Evolutionary conservation across 2,888 invertebrate species (phyloP).

Genomic region (Hemistola chrysoprasaria): DNA sequence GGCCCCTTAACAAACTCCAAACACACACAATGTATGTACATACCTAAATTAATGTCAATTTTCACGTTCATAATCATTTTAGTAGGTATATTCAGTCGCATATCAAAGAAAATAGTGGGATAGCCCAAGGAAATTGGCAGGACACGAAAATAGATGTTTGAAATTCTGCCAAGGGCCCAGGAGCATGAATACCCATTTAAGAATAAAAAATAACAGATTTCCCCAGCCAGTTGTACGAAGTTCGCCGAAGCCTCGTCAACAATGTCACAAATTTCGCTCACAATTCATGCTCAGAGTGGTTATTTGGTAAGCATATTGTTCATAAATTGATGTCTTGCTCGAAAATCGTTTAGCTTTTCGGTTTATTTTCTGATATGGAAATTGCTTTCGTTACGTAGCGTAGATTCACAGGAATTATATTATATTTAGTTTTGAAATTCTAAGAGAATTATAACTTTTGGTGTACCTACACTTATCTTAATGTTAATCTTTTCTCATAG

Average conservation of each 20-base stretch:
- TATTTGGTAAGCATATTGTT: constrained; percentile 26
- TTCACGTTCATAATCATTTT: too few relatives aligned
- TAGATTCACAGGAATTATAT: too few relatives aligned
- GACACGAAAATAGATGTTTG: constrained; percentile 29
- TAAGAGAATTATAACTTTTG: too few relatives aligned
- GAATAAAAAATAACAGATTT: constrained; percentile 36
- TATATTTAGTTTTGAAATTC: too few relatives aligned
- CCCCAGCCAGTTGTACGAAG: constrained; percentile 28
- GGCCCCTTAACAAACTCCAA: too few relatives aligned
- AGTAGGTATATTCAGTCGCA: too few relatives aligned
- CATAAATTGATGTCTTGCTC: constrained; percentile 14
- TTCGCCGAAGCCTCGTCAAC: constrained; percentile 23
- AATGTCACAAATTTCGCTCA: constrained; percentile 26
- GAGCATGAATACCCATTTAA: constrained; percentile 33
- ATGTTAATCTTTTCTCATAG: too few relatives aligned
- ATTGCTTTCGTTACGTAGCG: neutral
- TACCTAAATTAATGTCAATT: too few relatives aligned
- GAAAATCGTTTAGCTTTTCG: constrained; percentile 2
- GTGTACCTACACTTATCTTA: too few relatives aligned
- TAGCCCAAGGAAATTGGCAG: constrained; percentile 27
- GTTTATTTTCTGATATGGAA: constrained; percentile 8
- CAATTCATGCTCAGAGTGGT: constrained; percentile 23
- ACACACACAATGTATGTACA: too few relatives aligned
- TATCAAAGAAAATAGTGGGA: too few relatives aligned
- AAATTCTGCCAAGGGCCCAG: constrained; percentile 34